Percentiles rank a stretch among this genome's conserved stretches.
These are phyloP conservation scores for Drosophila bipectinata DNA, from an alignment of 1,140 invertebrate species.

Conservation along the genomic window DNA sequence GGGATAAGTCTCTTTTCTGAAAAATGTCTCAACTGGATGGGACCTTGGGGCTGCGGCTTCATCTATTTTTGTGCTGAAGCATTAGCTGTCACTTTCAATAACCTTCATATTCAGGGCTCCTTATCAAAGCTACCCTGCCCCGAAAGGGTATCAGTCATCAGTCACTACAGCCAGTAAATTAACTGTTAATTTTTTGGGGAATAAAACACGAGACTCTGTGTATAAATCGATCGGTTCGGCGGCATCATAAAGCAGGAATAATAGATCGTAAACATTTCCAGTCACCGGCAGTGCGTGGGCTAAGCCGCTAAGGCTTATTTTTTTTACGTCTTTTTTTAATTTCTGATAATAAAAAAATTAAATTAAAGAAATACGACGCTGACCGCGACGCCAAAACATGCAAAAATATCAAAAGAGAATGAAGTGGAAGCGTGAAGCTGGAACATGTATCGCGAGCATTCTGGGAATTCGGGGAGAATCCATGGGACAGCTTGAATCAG, in stretches of 20 bases:
- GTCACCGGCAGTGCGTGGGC: slow-evolving; percentile 19
- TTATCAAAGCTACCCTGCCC: background rate
- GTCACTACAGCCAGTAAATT: slow-evolving; percentile 38
- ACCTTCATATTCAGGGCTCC: too few relatives aligned
- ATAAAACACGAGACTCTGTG: slow-evolving; percentile 35
- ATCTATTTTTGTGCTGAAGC: slow-evolving; percentile 37
- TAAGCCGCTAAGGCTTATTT: slow-evolving; percentile 12
- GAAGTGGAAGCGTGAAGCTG: slow-evolving; percentile 15
- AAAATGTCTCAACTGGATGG: slow-evolving; percentile 15
- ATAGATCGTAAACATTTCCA: slow-evolving; percentile 66
- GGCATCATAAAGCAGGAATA: slow-evolving; percentile 75
- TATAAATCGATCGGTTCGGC: slow-evolving; percentile 56
- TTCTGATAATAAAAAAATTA: slow-evolving; percentile 40
- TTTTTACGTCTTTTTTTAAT: slow-evolving; percentile 30
- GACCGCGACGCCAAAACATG: background rate
- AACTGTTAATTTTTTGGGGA: slow-evolving; percentile 69
- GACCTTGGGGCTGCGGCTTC: background rate
- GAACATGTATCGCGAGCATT: slow-evolving; percentile 47
- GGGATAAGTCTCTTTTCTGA: slow-evolving; percentile 56
- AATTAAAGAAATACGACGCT: slow-evolving; percentile 19
- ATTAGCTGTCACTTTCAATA: slow-evolving; percentile 55
- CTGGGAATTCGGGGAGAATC: slow-evolving; percentile 50
- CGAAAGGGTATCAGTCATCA: slow-evolving; percentile 5
- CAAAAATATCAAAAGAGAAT: slow-evolving; percentile 41
- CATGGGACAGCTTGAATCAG: background rate